Evolutionary conservation across 2,113 vertebrate genomes (phyloP), one percentile per base, ranked within the genome.

Genomic region (Eira barbara): DNA sequence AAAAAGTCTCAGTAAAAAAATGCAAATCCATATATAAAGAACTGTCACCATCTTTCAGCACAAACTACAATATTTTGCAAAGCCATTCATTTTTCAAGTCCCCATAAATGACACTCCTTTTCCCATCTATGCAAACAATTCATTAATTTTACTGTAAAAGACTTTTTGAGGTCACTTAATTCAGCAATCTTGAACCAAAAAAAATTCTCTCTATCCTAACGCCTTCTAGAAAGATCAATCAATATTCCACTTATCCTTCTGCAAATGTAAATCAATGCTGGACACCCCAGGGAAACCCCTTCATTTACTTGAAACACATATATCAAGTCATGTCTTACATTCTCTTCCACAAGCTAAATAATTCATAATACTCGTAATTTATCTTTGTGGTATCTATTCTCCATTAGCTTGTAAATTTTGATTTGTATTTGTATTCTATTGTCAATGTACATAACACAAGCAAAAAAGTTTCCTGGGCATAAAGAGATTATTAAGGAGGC

Each of bases 111-210:
- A 78, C 81, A 84, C 29, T 81, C n/a, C 42, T 92, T 95, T 97
- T 85, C 78, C 20, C 59, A 89, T 73, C 65, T 76, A 94, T 29
- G 52, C 39, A 92, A 97, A 95, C 45, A 97, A 95, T 94, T 94
- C 87, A 98, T 84, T 95, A 90, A 95, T 94, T 95, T 90, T 85
- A 89, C 45, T 92, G 29, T 74, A 90, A 73, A 95, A 97, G 76
- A 97, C 57, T 91, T 97, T 92, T 69, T 92, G n/a, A 97, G 69
- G 84, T 90, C 45, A 95, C 59, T 97, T 86, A 96, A 95, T 84
- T 92, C 81, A 94, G 47, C 78, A 89, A 94, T 95, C 39, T 85
- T 89, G 52, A 95, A 96, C 34, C 82, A 93, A 98, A 97, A 94
- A 94, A 36, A 94, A 94, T 85, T 97, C 63, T 97, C 49, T 96